A percentile compares a stretch with the other conserved stretches of the same genome.
Evolutionary conservation across 2,113 vertebrate genomes (phyloP).

Genomic region (Ophthalmolycus amberensis): DNA sequence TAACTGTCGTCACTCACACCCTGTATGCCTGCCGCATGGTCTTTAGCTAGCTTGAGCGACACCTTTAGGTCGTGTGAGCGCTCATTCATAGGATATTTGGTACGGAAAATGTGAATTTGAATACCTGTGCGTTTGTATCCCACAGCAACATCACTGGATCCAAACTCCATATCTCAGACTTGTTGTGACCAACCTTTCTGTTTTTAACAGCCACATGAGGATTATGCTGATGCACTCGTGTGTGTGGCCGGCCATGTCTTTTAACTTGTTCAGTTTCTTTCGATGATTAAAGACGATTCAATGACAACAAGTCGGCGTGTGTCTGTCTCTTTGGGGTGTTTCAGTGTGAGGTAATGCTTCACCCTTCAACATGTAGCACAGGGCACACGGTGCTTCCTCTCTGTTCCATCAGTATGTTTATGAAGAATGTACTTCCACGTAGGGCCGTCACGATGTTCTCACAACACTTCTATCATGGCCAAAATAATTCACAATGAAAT

Average conservation of each 20-base stretch:
- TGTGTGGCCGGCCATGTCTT: slow-evolving; percentile 49
- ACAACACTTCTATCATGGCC: too few relatives aligned
- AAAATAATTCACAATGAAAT: too few relatives aligned
- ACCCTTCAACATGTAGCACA: neutral
- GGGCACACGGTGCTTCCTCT: too few relatives aligned
- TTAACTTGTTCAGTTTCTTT: slow-evolving; percentile 59
- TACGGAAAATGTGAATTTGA: slow-evolving; percentile 57
- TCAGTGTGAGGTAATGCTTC: neutral
- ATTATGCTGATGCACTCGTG: slow-evolving; percentile 35
- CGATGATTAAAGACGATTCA: slow-evolving; percentile 72
- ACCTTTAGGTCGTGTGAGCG: slow-evolving; percentile 18
- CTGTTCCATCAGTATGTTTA: too few relatives aligned
- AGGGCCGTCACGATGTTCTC: too few relatives aligned
- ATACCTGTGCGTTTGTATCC: slow-evolving; percentile 36
- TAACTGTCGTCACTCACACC: slow-evolving; percentile 15
- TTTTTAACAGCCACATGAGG: slow-evolving; percentile 54
- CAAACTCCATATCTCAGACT: slow-evolving; percentile 34
- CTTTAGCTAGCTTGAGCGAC: slow-evolving; percentile 17
- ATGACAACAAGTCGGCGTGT: neutral
- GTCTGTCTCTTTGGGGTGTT: neutral
- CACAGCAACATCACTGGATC: slow-evolving; percentile 63
- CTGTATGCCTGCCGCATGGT: slow-evolving; percentile 60
- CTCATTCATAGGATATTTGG: slow-evolving; percentile 24
- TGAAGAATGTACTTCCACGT: too few relatives aligned
- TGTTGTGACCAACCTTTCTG: slow-evolving; percentile 34